A percentile compares a stretch with the other conserved stretches of the same genome.
These are phyloP conservation scores for Leucoptera coffeella DNA, from an alignment of 2,888 invertebrate genomes.

Conservation along the genomic window DNA sequence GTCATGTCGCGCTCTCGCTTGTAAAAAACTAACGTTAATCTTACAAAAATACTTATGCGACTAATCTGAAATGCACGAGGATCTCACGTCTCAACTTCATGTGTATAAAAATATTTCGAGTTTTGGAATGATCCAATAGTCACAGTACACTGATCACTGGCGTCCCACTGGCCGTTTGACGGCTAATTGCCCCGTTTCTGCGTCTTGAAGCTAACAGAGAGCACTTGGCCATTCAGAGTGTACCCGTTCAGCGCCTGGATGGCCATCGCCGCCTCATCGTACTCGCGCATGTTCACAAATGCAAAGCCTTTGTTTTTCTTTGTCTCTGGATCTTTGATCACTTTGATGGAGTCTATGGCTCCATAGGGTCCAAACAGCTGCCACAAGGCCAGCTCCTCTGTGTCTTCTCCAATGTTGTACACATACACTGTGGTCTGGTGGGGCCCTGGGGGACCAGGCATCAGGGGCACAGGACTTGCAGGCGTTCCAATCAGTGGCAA, in stretches of 20 bases:
- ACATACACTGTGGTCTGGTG: slow-evolving; percentile 50
- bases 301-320: slow-evolving; percentile 52
- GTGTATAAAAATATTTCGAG: slow-evolving; percentile 47
- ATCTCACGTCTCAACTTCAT: slow-evolving; percentile 47
- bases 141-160: slow-evolving; percentile 8
- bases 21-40: slow-evolving; percentile 46
- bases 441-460: slow-evolving; percentile 27
- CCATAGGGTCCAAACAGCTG: slow-evolving; percentile 49
- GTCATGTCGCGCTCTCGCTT: slow-evolving; percentile 48
- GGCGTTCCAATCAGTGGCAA: slow-evolving; percentile 38
- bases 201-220: slow-evolving; percentile 53
- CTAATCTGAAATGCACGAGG: slow-evolving; percentile 52
- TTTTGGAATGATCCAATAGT: slow-evolving; percentile 32
- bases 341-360: slow-evolving; percentile 49
- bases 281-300: slow-evolving; percentile 50
- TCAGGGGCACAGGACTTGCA: slow-evolving; percentile 34
- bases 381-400: slow-evolving; percentile 46
- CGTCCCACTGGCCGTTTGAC: not conserved
- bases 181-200: slow-evolving; percentile 37
- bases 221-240: slow-evolving; percentile 50
- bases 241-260: slow-evolving; percentile 49
- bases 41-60: slow-evolving; percentile 53
- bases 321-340: slow-evolving; percentile 48
- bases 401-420: slow-evolving; percentile 48
- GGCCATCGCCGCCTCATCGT: slow-evolving; percentile 48